Percentiles rank a stretch among this genome's conserved stretches.
These are phyloP conservation scores for Catagonus wagneri DNA, from an alignment of 2,113 vertebrate species.

Conservation along the genomic window DNA sequence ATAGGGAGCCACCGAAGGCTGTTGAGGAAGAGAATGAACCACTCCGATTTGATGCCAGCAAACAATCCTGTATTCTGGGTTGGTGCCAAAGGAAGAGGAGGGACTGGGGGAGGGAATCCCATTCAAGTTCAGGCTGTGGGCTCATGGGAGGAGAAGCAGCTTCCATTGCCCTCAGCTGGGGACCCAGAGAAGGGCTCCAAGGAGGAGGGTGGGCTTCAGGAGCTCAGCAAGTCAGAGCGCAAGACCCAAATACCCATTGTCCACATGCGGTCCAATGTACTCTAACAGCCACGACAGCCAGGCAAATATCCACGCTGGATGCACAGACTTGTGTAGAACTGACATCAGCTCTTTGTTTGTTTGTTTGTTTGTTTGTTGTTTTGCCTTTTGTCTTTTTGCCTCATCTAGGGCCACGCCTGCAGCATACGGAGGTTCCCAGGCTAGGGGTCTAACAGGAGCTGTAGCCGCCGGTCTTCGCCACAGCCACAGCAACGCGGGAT, in stretches of 20 bases:
- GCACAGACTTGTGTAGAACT: background rate
- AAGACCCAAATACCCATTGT: background rate
- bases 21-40: background rate
- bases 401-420: too few species aligned
- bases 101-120: background rate
- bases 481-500: too few species aligned
- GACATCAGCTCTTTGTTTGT: too few species aligned
- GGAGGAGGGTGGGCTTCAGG: background rate
- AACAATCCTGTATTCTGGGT: background rate
- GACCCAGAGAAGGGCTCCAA: background rate
- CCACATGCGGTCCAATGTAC: background rate
- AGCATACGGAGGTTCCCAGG: too few species aligned
- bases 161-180: background rate
- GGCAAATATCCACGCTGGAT: too few species aligned
- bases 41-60: background rate
- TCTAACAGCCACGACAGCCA: background rate
- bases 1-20: background rate
- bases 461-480: too few species aligned
- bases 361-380: too few species aligned
- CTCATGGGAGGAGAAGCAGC: background rate
- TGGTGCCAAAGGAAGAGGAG: background rate
- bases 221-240: background rate
- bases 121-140: background rate
- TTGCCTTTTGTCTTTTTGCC: too few species aligned
- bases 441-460: too few species aligned